Evolutionary conservation across 2,797 vertebrate species (phyloP), one percentile per base, ranked within the genome.

Genomic region (Hypotaenidia okinawae): DNA sequence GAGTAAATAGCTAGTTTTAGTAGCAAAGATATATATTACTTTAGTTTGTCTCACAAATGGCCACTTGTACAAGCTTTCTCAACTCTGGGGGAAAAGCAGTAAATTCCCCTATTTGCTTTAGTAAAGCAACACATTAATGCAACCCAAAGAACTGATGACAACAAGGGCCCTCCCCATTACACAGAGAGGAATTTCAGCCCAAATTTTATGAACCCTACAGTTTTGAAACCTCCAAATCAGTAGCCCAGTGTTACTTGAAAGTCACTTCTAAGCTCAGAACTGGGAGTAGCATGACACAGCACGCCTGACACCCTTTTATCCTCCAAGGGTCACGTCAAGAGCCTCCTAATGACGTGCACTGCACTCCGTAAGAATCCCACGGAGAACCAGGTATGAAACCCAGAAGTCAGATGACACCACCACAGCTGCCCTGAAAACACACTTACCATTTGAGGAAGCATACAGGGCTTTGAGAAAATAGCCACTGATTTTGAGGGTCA

Each of bases 391-490:
- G 41, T 35, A 72, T 0, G 1, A 61, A 55, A 66, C 10, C 37
- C 51, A 30, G 21, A 35, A 70, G 6, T n/a, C 58, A 35, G 32
- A 43, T 19, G 54, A 9, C 18, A 75, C 1, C 13, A 52, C 11
- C 33, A 69, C 24, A 66, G 64, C 27, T 59, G 55, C 5, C 18
- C 62, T 43, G 73, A 66, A 73, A 66, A 45, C 0, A 2, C 59
- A 91, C 98, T 88, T 96, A 99, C 99, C 99, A 30, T 99, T 99
- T 54, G 96, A 98, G 87, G 99, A 98, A 67, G 98, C 98, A 2
- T 99, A 98, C 41, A 99, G 98, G 1, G 98, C 98, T 96, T 99
- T 99, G 63, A 99, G 99, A 78, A 98, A 97, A 90, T 97, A 98
- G 51, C 99, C 99, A 51, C 98, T 98, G 96, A 98, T 97, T 95